phyloP scores from a whole-genome alignment of 2,797 vertebrate species.

The Neosalanx taihuensis region DNA sequence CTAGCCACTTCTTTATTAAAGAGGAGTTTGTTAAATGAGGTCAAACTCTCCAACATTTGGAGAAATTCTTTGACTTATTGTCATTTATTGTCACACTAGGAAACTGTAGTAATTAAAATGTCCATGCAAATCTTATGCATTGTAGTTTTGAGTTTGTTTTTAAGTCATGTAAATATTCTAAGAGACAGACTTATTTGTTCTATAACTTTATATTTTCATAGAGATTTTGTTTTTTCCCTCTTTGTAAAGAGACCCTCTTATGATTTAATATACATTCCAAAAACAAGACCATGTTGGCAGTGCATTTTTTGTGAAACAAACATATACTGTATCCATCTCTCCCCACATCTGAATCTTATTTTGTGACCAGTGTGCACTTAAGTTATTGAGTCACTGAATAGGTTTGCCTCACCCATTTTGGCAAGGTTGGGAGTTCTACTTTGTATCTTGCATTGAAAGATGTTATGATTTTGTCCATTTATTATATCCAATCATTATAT shows the following conservation, averaged over 20 bases:
- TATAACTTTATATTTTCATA: constrained; percentile 97
- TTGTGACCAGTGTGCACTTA: constrained; percentile 75
- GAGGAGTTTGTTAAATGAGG: constrained; percentile 79
- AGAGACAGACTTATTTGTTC: constrained; percentile 72
- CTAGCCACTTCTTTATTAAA: constrained; percentile 70
- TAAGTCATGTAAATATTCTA: constrained; percentile 80
- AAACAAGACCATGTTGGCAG: constrained; percentile 53
- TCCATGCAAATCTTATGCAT: not conserved
- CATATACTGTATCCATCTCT: constrained; percentile 13
- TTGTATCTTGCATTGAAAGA: constrained; percentile 79
- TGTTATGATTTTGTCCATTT: constrained; percentile 61
- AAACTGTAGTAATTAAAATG: constrained; percentile 50
- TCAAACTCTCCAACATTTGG: constrained; percentile 92
- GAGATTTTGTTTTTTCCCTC: constrained; percentile 81
- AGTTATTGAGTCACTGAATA: constrained; percentile 77
- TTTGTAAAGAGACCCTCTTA: constrained; percentile 79
- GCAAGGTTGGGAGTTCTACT: constrained; percentile 74
- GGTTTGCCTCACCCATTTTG: constrained; percentile 77
- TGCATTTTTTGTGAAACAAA: constrained; percentile 4
- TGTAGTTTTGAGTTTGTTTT: constrained; percentile 69
- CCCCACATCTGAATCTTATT: constrained; percentile 38
- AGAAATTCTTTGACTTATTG: constrained; percentile 72
- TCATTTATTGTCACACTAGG: constrained; percentile 55
- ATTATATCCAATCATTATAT: constrained; percentile 77
- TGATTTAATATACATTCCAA: constrained; percentile 62